These are phyloP conservation scores for Dendronephthya gigantea DNA, from an alignment of 64 coral and sea anemone genomes.

Conservation along the genomic window DNA sequence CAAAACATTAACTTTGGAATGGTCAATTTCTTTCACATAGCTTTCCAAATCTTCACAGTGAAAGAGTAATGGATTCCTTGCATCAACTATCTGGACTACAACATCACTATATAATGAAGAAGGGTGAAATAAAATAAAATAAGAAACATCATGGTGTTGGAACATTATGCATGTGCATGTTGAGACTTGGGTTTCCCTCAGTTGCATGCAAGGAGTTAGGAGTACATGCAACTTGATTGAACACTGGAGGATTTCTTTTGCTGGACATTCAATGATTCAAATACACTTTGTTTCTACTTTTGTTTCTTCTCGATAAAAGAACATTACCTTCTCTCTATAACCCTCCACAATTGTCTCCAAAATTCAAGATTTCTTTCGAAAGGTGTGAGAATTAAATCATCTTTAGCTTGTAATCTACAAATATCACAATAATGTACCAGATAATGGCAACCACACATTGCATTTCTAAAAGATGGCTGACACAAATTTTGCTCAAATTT, in stretches of 20 bases:
- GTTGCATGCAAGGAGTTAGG: neutral
- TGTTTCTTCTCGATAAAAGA: too few species aligned
- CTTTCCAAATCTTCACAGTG: slow-evolving; percentile 87
- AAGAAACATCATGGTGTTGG: too few species aligned
- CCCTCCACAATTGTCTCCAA: slow-evolving; percentile 97
- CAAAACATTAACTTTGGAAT: slow-evolving; percentile 64
- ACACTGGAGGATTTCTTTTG: neutral
- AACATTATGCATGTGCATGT: neutral
- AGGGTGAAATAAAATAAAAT: neutral
- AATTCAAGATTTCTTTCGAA: slow-evolving; percentile 96
- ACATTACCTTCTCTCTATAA: slow-evolving; percentile 79
- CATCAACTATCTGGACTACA: slow-evolving; percentile 98
- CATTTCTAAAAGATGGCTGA: too few species aligned
- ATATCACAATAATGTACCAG: too few species aligned
- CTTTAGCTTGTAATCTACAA: slow-evolving; percentile 83
- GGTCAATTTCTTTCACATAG: slow-evolving; percentile 67
- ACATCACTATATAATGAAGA: slow-evolving; percentile 73
- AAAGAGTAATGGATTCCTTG: slow-evolving; percentile 82
- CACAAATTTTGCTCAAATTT: too few species aligned
- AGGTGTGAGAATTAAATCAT: slow-evolving; percentile 87
- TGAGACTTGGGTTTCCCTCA: neutral
- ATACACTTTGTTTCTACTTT: too few species aligned
- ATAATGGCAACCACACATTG: too few species aligned
- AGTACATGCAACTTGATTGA: neutral
- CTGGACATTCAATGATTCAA: too few species aligned